Conservation (phyloP, 2,113 vertebrate genomes). For the Microcebus griseorufus region DNA sequence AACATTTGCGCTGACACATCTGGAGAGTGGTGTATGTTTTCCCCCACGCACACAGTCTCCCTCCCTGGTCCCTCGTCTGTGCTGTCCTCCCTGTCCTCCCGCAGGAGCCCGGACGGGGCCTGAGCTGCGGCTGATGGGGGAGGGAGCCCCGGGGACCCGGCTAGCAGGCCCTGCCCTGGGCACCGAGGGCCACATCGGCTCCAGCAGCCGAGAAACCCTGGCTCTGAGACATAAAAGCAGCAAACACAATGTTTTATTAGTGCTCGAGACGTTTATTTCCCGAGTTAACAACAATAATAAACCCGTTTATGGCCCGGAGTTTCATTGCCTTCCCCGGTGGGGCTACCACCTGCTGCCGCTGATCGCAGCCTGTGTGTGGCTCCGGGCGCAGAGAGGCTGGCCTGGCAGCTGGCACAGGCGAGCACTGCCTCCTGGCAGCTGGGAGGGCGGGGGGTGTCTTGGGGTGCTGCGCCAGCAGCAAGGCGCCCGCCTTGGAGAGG, state of each 20-base stretch:
- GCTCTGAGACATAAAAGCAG: constrained; percentile 57
- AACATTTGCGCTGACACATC: fast-evolving
- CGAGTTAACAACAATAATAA: constrained; percentile 77
- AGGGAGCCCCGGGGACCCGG: fast-evolving
- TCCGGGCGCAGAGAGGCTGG: neutral
- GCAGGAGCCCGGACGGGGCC: neutral
- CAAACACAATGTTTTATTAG: constrained; percentile 62
- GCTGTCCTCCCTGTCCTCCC: neutral
- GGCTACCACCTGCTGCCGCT: constrained; percentile 27
- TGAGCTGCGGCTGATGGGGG: neutral
- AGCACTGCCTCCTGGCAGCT: constrained; percentile 1
- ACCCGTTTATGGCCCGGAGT: constrained; percentile 59
- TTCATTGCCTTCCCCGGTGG: constrained; percentile 65
- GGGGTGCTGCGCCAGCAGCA: fast-evolving
- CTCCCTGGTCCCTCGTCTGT: neutral
- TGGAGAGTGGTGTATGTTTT: neutral
- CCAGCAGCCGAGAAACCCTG: neutral
- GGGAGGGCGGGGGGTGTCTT: neutral
- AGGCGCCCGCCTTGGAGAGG: fast-evolving
- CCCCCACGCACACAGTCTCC: neutral
- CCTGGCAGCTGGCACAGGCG: constrained; percentile 32
- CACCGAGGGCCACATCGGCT: fast-evolving
- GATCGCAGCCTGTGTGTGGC: neutral
- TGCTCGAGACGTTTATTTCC: constrained; percentile 68
- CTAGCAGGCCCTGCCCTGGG: neutral